Base-by-base conservation (phyloP, 2,797 vertebrate species). In the Sebastes vulpes region DNA sequence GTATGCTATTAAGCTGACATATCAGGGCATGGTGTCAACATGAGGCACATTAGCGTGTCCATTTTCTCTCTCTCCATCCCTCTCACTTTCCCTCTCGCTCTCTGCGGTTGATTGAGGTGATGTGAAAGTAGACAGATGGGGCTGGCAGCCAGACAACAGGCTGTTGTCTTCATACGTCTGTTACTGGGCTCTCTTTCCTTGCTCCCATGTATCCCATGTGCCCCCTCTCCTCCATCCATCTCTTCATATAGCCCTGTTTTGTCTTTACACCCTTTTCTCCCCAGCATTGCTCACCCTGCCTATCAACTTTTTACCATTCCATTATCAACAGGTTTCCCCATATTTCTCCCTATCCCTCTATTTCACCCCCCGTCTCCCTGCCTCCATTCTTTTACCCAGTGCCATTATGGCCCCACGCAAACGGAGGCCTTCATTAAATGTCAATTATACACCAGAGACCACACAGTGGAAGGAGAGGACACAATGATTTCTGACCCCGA, bases 381-480 rank as follows among this genome's bases (percentile, higher is more conserved):
- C 64, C 64, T 86, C 88, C 28, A 88, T 89, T 91, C 88, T 91
- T 89, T 91, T 84, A 89, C 75, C 81, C 88, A 56, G 83, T 87
- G 90, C 79, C 88, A 86, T 85, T 90, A 84, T 92, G 92, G 93
- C 88, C 90, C 81, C 79, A 79, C 70, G 86, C 91, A 88, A 92
- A 92, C 89, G 79, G 89, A 95, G 86, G 89, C 94, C 95, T 96
- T 95, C 93, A 96, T 96, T 96, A 96, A 96, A 96, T 96, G 95
- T 95, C 93, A 95, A 95, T 96, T 96, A 96, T 94, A 95, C 92
- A 94, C 94, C 94, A 86, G 93, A 92, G 95, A 95, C 94, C 93
- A 95, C 93, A 95, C 90, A 92, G 84, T 91, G 92, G 89, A 92
- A 76, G 92, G 84, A 84, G 77, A 78, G 80, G 85, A 92, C 92